Conservation (phyloP, 2,797 vertebrate genomes). For the Lepidocolaptes lacrymiger region DNA sequence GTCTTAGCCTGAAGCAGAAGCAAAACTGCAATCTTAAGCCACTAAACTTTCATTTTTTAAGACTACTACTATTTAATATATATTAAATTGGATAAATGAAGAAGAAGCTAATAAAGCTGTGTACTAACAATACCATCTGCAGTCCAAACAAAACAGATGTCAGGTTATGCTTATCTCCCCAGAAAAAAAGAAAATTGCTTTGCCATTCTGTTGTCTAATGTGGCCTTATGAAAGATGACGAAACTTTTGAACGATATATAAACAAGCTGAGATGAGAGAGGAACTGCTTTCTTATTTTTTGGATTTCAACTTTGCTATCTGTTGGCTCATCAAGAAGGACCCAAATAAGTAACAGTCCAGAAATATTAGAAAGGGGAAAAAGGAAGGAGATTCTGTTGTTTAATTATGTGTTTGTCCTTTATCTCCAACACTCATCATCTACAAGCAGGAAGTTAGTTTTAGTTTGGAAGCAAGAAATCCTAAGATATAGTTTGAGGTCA, state of each 20-base stretch:
- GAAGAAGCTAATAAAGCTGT: neutral
- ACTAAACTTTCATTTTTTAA: neutral
- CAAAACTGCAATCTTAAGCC: neutral
- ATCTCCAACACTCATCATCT: neutral
- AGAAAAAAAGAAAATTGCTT: neutral
- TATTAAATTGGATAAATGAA: neutral
- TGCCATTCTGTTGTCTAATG: neutral
- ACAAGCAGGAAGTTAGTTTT: neutral
- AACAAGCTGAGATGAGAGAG: neutral
- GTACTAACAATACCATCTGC: neutral
- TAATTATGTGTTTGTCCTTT: neutral
- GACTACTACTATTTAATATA: neutral
- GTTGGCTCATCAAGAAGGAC: neutral
- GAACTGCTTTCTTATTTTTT: neutral
- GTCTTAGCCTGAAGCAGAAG: neutral
- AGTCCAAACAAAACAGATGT: neutral
- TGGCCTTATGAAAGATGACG: neutral
- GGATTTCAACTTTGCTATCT: neutral
- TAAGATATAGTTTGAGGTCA: neutral
- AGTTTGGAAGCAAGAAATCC: neutral
- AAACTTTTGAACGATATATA: fast-evolving
- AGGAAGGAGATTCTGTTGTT: neutral
- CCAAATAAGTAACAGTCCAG: neutral
- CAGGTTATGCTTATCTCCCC: neutral
- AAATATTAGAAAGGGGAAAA: neutral